Evolutionary conservation across 2,113 vertebrate genomes (phyloP), one percentile per base, ranked within the genome.

Genomic region (Daubentonia madagascariensis): DNA sequence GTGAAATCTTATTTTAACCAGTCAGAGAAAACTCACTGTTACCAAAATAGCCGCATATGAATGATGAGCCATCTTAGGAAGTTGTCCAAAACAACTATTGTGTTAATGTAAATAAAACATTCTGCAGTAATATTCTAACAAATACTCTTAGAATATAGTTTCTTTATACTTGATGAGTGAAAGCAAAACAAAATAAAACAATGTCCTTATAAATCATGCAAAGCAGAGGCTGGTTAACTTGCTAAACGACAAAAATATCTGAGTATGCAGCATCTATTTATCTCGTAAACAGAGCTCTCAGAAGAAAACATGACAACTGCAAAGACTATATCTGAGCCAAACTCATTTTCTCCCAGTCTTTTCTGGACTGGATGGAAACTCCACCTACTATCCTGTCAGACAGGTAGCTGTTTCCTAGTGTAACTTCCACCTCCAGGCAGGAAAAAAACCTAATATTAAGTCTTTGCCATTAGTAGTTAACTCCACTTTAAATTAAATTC

Each of bases 1-100:
- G 8, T 91, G 22, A 91, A 96, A 96, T n/a, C 35, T 89, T 67
- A 79, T 84, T 92, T 94, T 73, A 89, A 89, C 35, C 25, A 90
- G n/a, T 59, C 70, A 76, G 37, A 80, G 68, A 84, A 91, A 52
- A 65, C 14, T 76, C 32, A 40, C 30, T 57, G 32, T 68, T 67
- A 54, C n/a, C 76, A 83, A 72, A 97, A 85, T 30, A 75, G 28
- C 3, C 28, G 37, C 10, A 8, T 67, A 28, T 86, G 20, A 89
- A 68, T 17, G 18, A 76, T 65, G 57, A 94, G 20, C 50, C 35
- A 18, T 89, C 7, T 63, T 23, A 43, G 28, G 73, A 81, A 83
- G n/a, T 32, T 95, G 88, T 81, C 57, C 80, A 28, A 85, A 94
- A 95, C 48, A 93, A 65, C 35, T 54, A 67, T 57, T 76, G 18